Base-by-base conservation (phyloP, 2,888 invertebrate species). In the Brenthis hecate region DNA sequence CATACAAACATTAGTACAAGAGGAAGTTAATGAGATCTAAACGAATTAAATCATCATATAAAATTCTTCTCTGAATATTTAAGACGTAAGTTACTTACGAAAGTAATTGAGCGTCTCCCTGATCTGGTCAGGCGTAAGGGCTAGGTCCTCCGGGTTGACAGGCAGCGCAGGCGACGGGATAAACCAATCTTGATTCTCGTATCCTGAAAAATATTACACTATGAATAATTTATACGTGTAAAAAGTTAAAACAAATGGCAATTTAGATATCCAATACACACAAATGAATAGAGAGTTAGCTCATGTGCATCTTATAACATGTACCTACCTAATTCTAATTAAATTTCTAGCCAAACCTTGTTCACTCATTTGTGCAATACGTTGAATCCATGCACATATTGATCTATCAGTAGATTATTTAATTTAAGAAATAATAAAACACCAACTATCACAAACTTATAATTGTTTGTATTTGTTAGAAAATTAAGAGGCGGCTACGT, bases 91-190 rank as follows among this genome's bases (percentile, higher is more conserved):
- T 50, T 92, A 97, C 98, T 98, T 92, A 99, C 98, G 96, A 93
- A 99, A 99, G 94, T 99, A 99, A 94, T 98, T 98, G 81, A 99
- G 96, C 68, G 98, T 98, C 93, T 98, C 98, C 89, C 98, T 96
- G 92, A 98, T 97, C 94, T 98, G 98, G 89, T 98, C 98, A 94
- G 97, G 97, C 68, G 98, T 97, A 76, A 99, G 94, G 81, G 96
- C 96, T 80, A 96, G 94, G 81, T 97, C 96, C 77, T 94, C 94
- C 82, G 96, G 94, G 76, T 95, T 94, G 77, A 96, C 92, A 76
- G 95, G 95, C 75, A 98, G 93, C 73, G 97, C 97, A 74, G 98
- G 98, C 73, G 97, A 95, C 66, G 98, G 98, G 80, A 98, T 96
- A 88, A 95, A 98, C 98, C 98, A 98, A 93, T 98, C 97, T 83